Evolutionary conservation across 35 echinoderm and acorn worm genomes (phyloP).

Genomic region (Hemicentrotus pulcherrimus): DNA sequence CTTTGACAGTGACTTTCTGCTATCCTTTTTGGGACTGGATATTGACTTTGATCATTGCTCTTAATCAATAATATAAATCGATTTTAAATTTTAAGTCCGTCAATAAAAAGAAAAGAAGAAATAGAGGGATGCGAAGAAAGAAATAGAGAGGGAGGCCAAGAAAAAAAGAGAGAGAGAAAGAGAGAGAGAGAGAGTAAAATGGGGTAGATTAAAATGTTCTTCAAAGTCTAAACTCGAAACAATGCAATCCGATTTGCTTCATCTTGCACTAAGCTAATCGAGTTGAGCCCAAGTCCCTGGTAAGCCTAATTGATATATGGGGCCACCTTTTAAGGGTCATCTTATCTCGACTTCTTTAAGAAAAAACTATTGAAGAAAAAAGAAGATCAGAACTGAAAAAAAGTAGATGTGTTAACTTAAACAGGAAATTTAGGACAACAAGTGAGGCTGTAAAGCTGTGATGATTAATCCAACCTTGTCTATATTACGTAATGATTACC

Average conservation of each 20-base stretch:
- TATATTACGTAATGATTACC: neutral
- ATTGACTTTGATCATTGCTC: no score
- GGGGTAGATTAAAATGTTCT: neutral
- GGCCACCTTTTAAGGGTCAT: neutral
- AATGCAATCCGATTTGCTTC: neutral
- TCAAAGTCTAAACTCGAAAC: neutral
- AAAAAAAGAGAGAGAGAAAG: neutral
- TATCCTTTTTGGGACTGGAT: no score
- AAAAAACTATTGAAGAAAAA: neutral
- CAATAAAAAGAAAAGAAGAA: neutral
- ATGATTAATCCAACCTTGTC: no score
- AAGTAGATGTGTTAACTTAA: neutral
- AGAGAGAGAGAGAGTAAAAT: neutral
- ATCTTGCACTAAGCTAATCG: neutral
- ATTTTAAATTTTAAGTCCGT: no score
- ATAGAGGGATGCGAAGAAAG: neutral
- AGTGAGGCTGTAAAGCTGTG: neutral
- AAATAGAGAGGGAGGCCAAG: neutral
- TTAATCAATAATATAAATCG: no score
- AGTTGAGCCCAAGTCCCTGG: neutral
- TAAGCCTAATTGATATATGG: neutral
- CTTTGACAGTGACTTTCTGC: no score
- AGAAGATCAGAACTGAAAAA: neutral
- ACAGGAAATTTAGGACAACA: neutral
- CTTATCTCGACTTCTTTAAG: neutral